phyloP scores from a whole-genome alignment of 2,113 vertebrate species.

The Pardalotus punctatus region DNA sequence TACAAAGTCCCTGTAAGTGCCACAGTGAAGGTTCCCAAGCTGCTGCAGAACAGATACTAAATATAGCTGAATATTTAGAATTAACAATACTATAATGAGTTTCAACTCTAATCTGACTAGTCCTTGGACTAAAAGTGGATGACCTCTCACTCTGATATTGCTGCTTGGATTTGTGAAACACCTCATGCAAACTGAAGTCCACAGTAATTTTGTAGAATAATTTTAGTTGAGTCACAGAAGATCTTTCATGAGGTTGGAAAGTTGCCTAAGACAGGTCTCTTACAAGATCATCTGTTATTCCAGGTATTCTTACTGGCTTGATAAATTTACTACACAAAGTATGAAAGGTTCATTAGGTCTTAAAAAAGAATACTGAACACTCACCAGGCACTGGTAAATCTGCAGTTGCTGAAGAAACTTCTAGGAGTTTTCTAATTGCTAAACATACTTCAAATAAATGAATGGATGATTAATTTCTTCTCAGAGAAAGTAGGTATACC shows the following conservation, averaged over 20 bases:
- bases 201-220: not conserved
- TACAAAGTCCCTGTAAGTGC: not conserved
- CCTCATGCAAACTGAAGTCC: not conserved
- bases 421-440: not conserved
- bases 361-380: not conserved
- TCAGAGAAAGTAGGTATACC: not conserved
- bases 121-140: not conserved
- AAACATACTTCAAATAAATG: not conserved
- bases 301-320: not conserved
- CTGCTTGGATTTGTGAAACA: not conserved
- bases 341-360: not conserved
- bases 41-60: not conserved
- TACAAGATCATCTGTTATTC: not conserved
- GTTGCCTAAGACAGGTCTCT: not conserved
- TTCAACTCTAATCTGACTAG: not conserved
- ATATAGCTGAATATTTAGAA: not conserved
- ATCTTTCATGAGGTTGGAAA: not conserved
- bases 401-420: not conserved
- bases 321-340: not conserved
- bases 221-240: not conserved
- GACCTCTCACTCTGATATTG: not conserved
- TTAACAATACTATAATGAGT: not conserved
- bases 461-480: not conserved
- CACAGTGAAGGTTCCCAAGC: not conserved
- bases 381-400: not conserved